Conservation (phyloP, 2,113 vertebrate species). For the Lynx canadensis region DNA sequence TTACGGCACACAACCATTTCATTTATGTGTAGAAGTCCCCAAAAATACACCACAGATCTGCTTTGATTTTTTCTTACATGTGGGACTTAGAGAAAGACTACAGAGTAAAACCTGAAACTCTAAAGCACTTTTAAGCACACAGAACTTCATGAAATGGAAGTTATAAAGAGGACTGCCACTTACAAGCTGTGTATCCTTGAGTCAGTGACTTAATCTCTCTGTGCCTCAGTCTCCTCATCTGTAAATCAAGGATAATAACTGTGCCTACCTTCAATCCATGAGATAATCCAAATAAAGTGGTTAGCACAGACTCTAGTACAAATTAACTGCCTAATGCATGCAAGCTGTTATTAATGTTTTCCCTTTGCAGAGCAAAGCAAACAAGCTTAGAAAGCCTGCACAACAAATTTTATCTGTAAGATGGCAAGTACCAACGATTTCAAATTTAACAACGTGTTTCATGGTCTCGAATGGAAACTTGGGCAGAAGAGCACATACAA, state of each 20-base stretch:
- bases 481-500: neutral
- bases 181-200: neutral
- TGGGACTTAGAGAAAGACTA: neutral
- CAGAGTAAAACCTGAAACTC: neutral
- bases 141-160: neutral
- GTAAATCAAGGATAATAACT: neutral
- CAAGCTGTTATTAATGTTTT: neutral
- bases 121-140: neutral
- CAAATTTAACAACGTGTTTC: neutral
- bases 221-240: neutral
- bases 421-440: neutral
- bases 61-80: neutral
- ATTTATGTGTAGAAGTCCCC: conserved; percentile 32
- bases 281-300: neutral
- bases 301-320: neutral
- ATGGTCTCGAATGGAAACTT: neutral
- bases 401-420: neutral
- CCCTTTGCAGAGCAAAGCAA: neutral
- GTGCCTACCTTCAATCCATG: neutral
- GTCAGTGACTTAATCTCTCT: neutral
- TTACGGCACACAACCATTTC: conserved; percentile 48
- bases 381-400: neutral
- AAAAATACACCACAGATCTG: conserved; percentile 67
- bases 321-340: neutral
- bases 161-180: neutral